Base-by-base conservation (phyloP, 2,797 vertebrate species). In the Limnodromus scolopaceus region DNA sequence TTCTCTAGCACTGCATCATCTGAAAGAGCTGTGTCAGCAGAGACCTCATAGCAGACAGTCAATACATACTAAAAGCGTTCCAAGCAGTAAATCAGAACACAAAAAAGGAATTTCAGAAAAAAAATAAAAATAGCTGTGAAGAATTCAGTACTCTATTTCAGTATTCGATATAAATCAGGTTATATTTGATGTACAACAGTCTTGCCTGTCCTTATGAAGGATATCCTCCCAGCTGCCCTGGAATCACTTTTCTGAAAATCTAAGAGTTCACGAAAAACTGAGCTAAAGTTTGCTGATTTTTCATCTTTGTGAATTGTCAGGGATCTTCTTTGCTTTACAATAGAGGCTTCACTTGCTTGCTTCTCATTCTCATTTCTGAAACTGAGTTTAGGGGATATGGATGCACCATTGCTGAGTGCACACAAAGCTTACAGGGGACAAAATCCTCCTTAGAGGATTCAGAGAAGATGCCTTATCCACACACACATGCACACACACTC, bases 51-150 rank as follows among this genome's bases (percentile, higher is more conserved):
- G 98, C 97, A 98, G 98, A 98, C 98, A 98, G 99, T 99, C 99
- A 98, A 99, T 99, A 99, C 97, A 96, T 98, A 99, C 98, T 99
- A 99, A 98, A 98, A 96, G 83, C 94, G 94, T 92, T 95, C 96
- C 87, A 95, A 97, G 97, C 88, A 84, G 95, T 98, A 99, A 97
- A 98, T 99, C 98, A 98, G 98, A 98, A 97, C 78, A 97, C n/a
- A 82, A 91, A 95, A 93, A 96, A 97, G 98, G 63, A 91, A 43
- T 54, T 68, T 57, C 32, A 72, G 63, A 82, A 86, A 87, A 87
- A 96, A 92, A 84, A 91, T 58, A 96, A 91, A 97, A 95, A 92
- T 46, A 77, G 53, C 58, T 87, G 34, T 6, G 71, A 57, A 86
- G 45, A 95, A 89, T 43, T 71, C 63, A 76, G 89, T 85, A 58